These are phyloP conservation scores for Scaptomyza tumidula DNA, from an alignment of 2,888 invertebrate genomes.

Conservation along the genomic window DNA sequence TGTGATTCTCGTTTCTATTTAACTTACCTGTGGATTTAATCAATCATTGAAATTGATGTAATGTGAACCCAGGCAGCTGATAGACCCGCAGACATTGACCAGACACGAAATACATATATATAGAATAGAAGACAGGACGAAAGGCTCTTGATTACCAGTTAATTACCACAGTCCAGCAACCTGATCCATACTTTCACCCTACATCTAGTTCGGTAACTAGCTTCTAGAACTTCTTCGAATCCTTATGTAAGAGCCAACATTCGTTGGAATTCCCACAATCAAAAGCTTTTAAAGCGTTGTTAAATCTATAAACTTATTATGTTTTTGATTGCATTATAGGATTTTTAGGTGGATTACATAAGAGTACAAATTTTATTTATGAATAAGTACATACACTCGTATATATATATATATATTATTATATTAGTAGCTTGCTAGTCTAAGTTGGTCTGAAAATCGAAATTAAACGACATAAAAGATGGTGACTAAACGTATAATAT, in stretches of 20 bases:
- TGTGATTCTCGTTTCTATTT: background rate
- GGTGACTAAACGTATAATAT: too few relatives aligned
- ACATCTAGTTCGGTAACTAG: conserved; percentile 1
- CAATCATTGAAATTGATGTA: conserved; percentile 49
- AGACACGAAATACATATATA: conserved; percentile 38
- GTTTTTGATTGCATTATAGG: too few relatives aligned
- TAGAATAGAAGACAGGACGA: conserved; percentile 2
- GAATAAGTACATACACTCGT: too few relatives aligned
- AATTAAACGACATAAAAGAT: too few relatives aligned
- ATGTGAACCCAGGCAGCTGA: conserved; percentile 55
- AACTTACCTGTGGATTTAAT: conserved; percentile 18
- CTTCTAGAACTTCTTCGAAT: too few relatives aligned
- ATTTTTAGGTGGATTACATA: too few relatives aligned
- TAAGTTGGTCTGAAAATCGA: too few relatives aligned
- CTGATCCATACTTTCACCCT: background rate
- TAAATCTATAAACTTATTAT: background rate
- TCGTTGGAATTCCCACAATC: conserved; percentile 22
- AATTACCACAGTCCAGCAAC: conserved; percentile 6
- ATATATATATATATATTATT: too few relatives aligned
- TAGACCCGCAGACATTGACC: conserved; percentile 34
- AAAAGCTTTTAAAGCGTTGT: background rate
- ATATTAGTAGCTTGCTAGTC: too few relatives aligned
- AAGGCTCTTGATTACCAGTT: conserved; percentile 31
- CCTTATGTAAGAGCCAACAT: conserved; percentile 17
- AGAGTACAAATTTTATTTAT: too few relatives aligned